Base-by-base conservation (phyloP, 2,797 vertebrate genomes). In the Smutsia temminckii region DNA sequence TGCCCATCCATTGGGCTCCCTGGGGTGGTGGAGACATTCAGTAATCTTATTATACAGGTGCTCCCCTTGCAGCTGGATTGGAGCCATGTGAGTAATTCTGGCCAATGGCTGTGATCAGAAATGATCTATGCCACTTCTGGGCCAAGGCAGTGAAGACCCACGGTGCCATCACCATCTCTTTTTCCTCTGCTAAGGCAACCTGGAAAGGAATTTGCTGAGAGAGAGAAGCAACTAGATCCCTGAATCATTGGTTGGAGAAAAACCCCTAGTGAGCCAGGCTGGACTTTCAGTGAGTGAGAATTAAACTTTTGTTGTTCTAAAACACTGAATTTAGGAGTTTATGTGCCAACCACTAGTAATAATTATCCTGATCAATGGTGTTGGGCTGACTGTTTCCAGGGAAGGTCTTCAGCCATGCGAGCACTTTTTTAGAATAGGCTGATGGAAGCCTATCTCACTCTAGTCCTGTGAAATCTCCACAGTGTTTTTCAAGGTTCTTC, bases 351-450 rank as follows among this genome's bases (percentile, higher is more conserved):
- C 12, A 25, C 66, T 61, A 63, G 14, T 16, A 74, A 27, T 86
- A 90, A 81, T 89, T 69, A 72, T 57, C 69, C 25, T 79, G 63
- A 74, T n/a, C 32, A 34, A 79, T 88, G 55, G 17, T 46, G 69
- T 75, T 89, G 71, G 40, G 42, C 42, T 86, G 46, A 0, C 66
- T 89, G 86, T 86, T 93, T 95, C 46, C 27, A 93, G 64, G 69
- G 40, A 69, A 29, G 63, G 1, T 66, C 69, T 92, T 68, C 5
- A 7, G 55, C 27, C 8, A 53, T 75, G 3, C 40, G 78, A 84
- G 7, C n/a, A 8, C 37, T 92, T 95, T 55, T 83, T 37, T 32
- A 88, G 59, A 59, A 72, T 20, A 84, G 32, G 21, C 40, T 42
- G 32, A 42, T n/a, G 12, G 84, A 85, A 25, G 5, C 10, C 46